Percentiles rank a stretch among this genome's conserved stretches.
These are phyloP conservation scores for Drepana falcataria DNA, from an alignment of 2,888 invertebrate species.

Conservation along the genomic window DNA sequence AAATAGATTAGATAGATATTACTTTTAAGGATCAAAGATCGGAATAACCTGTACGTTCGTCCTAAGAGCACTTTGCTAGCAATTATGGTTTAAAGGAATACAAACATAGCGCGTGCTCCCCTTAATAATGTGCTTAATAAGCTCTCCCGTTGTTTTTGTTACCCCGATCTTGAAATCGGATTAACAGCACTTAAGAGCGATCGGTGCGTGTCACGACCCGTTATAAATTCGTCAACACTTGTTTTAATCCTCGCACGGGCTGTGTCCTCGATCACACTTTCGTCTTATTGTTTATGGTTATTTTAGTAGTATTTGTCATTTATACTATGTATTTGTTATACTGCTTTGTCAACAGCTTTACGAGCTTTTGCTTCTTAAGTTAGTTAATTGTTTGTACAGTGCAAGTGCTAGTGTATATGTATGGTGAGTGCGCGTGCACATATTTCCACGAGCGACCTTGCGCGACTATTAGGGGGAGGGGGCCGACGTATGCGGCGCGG, in stretches of 20 bases:
- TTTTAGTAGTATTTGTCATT: background rate
- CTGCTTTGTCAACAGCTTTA: background rate
- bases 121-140: background rate
- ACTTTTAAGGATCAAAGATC: too few species aligned
- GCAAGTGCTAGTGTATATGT: too few species aligned
- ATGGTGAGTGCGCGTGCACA: constrained; percentile 28
- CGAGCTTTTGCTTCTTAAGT: background rate
- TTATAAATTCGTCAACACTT: constrained; percentile 1
- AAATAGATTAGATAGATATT: too few species aligned
- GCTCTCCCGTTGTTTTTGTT: background rate
- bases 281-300: background rate
- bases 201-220: background rate
- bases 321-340: background rate
- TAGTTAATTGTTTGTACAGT: background rate
- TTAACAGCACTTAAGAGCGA: constrained; percentile 1
- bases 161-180: background rate
- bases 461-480: constrained; percentile 17
- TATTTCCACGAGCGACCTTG: constrained; percentile 44
- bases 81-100: background rate
- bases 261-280: background rate
- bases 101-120: background rate
- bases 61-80: too few species aligned
- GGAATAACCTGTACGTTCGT: too few species aligned
- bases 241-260: background rate
- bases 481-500: background rate